Evolutionary conservation across 2,888 invertebrate species (phyloP), one percentile per base, ranked within the genome.

Genomic region (Punctoribates punctum): DNA sequence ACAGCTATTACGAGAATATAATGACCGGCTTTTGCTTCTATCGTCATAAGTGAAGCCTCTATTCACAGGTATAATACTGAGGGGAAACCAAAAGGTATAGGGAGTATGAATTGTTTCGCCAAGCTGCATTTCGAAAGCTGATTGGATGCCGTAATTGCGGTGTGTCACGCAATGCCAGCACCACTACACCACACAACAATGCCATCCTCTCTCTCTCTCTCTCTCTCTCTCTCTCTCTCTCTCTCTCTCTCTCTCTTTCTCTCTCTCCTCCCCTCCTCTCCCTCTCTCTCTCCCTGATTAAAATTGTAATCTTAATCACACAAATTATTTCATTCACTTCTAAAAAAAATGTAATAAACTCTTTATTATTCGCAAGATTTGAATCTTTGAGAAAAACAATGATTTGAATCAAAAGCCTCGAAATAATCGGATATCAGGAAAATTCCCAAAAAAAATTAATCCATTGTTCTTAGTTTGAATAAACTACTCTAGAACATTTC

Each of bases 1-100:
- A 67, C 38, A 67, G 67, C 67, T 67, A 67, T 67, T 67, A 67
- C 67, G 9, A 67, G 9, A 67, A 67, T 67, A 67, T 67, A 67
- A 67, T 67, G 67, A 67, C 67, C 67, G 67, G 38, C 67, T 54
- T 54, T 8, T 48, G 48, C 15, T 60, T 65, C 27, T 67, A 67
- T 67, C 67, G 67, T 67, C 67, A 67, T 34, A 67, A 67, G 17
- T 67, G 38, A 62, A 29, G 27, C 23, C 62, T 23, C 23, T 62
- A 62, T 62, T 62, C 15, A 34, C 29, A 15, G 27, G 11, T 65
- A n/a, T 20, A n/a, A 15, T 38, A 67, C 3, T n/a, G 38, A 13
- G 27, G 38, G 67, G 34, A 25, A 65, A 65, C 13, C 65, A 27
- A 65, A 65, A 65, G 65, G 65, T 65, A 65, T 34, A 38, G 67